Percentiles rank a stretch among this genome's conserved stretches.
Conservation (phyloP, 2,113 vertebrate species). For the Psephotus haematonotus region DNA sequence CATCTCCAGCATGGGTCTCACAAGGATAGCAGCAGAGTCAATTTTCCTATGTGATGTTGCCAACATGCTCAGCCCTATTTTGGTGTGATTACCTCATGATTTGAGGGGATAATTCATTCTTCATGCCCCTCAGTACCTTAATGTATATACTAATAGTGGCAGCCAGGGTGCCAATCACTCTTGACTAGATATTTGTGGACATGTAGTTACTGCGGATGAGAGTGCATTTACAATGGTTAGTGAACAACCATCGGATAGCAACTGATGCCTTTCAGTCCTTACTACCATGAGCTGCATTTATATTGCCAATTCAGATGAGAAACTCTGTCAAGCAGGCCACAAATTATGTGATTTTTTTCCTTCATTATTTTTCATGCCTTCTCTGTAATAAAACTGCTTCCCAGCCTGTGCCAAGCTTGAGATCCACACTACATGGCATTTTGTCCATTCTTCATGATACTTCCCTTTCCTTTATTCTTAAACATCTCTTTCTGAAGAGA, state of each 20-base stretch:
- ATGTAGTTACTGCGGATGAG: constrained; percentile 23
- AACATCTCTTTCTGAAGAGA: neutral
- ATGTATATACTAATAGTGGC: constrained; percentile 36
- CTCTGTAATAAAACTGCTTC: neutral
- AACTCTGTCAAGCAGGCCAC: neutral
- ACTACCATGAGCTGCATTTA: neutral
- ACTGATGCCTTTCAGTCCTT: constrained; percentile 14
- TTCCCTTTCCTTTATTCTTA: neutral
- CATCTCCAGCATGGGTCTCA: neutral
- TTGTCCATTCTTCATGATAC: neutral
- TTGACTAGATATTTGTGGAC: constrained; percentile 50
- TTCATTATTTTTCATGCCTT: neutral
- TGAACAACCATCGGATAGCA: neutral
- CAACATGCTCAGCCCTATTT: constrained; percentile 37
- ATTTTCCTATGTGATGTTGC: constrained; percentile 49
- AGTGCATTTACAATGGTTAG: constrained; percentile 42
- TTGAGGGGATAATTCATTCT: constrained; percentile 56
- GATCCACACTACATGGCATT: neutral
- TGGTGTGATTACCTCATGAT: constrained; percentile 48
- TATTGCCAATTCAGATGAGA: constrained; percentile 1
- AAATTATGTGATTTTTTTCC: neutral
- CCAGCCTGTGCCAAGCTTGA: neutral
- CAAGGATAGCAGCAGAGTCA: constrained; percentile 28
- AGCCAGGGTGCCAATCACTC: constrained; percentile 57
- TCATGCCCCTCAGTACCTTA: constrained; percentile 37